Evolutionary conservation across 1,140 invertebrate genomes (phyloP).

Genomic region (Psix sp.): DNA sequence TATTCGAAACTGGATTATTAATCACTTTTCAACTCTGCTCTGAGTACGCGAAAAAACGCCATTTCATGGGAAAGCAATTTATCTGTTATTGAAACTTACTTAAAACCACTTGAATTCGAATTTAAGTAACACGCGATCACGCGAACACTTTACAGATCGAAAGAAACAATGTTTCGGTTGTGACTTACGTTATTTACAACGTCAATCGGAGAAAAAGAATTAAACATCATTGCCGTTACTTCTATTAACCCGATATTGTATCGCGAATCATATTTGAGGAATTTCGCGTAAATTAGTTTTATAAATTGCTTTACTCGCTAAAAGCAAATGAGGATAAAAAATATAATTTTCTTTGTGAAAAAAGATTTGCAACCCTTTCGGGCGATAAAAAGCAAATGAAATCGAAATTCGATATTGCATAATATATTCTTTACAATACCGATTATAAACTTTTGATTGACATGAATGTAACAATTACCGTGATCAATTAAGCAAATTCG

Average conservation of each 20-base stretch:
- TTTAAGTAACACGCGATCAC: constrained; percentile 36
- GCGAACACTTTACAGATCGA: constrained; percentile 2
- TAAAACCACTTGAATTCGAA: constrained; percentile 22
- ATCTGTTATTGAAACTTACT: constrained; percentile 32
- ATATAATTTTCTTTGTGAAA: no score
- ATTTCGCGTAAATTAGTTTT: neutral
- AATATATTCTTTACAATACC: no score
- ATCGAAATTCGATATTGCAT: no score
- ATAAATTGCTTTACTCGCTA: neutral
- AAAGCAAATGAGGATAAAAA: no score
- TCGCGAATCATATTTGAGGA: constrained; percentile 1
- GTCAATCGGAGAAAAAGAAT: constrained; percentile 27
- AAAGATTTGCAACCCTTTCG: no score
- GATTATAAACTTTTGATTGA: no score
- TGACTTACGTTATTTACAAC: constrained; percentile 19
- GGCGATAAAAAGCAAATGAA: no score
- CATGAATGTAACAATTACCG: no score
- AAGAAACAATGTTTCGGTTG: constrained; percentile 23
- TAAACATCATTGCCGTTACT: constrained; percentile 18
- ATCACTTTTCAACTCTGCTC: no score
- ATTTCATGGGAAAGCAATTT: constrained; percentile 28
- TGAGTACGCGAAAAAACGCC: no score
- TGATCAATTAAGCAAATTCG: no score
- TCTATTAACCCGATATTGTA: constrained; percentile 14
- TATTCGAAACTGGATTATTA: no score